Conservation (phyloP, 2,113 vertebrate species). For the Crotalus viridis region DNA sequence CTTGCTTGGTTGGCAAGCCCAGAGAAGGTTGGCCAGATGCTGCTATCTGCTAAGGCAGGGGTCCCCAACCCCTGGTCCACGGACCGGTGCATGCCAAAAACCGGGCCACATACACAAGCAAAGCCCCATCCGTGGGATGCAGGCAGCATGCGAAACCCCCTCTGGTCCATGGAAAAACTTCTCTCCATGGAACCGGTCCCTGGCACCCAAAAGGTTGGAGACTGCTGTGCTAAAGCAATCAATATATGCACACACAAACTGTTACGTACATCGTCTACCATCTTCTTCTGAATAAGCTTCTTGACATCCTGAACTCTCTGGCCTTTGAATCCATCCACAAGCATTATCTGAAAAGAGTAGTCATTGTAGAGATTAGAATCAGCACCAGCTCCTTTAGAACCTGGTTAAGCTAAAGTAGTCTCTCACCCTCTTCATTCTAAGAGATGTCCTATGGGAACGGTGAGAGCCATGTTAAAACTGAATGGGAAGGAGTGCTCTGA, state of each 20-base stretch:
- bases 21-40: neutral
- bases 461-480: neutral
- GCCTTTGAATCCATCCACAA: constrained; percentile 90
- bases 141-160: too few relatives aligned
- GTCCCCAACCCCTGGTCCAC: too few relatives aligned
- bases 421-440: neutral
- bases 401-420: neutral
- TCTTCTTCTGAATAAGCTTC: constrained; percentile 90
- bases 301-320: constrained; percentile 94
- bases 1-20: neutral
- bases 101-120: too few relatives aligned
- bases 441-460: neutral
- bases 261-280: constrained; percentile 82
- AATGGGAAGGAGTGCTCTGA: neutral
- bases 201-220: too few relatives aligned
- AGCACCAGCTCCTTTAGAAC: neutral
- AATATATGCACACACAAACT: neutral
- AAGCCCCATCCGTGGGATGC: too few relatives aligned
- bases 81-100: too few relatives aligned
- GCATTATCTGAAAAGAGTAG: constrained; percentile 80
- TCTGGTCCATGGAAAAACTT: too few relatives aligned
- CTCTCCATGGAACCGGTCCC: too few relatives aligned
- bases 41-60: neutral
- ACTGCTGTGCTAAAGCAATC: neutral
- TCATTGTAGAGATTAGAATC: neutral